phyloP scores from a whole-genome alignment of 2,797 vertebrate genomes.

The Anguilla pacifica region DNA sequence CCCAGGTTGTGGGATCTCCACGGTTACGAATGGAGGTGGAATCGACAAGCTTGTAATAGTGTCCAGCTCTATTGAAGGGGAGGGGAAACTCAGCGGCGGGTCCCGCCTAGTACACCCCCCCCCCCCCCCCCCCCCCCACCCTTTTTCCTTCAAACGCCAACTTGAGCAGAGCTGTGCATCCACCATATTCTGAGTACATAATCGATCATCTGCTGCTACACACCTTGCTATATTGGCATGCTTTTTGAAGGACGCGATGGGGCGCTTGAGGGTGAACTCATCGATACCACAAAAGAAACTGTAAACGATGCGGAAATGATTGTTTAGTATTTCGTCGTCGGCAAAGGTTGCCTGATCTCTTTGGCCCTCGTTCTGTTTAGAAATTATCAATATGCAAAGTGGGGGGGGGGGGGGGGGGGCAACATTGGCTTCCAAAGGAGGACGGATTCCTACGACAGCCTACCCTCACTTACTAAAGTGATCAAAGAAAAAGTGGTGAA shows the following conservation, averaged over 20 bases:
- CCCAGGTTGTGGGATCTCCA: constrained; percentile 72
- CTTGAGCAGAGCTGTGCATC: constrained; percentile 67
- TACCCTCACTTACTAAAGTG: neutral
- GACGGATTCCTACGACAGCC: neutral
- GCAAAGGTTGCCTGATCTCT: constrained; percentile 47
- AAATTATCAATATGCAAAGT: constrained; percentile 47
- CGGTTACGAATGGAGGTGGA: constrained; percentile 60
- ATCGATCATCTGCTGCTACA: constrained; percentile 52
- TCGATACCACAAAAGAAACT: constrained; percentile 43
- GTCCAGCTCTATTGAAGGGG: constrained; percentile 53
- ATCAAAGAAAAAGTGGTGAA: neutral
- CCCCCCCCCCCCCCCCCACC: constrained; percentile 29
- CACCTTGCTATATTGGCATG: constrained; percentile 28
- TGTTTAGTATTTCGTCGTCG: constrained; percentile 42
- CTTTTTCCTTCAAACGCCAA: constrained; percentile 63
- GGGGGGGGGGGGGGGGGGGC: neutral
- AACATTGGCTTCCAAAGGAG: neutral
- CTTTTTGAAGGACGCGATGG: constrained; percentile 40
- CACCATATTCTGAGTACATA: constrained; percentile 54
- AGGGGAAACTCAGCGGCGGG: constrained; percentile 47
- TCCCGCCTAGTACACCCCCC: constrained; percentile 42
- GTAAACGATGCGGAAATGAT: constrained; percentile 51
- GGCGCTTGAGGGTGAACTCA: constrained; percentile 39
- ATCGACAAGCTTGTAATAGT: constrained; percentile 56
- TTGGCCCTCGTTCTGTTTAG: constrained; percentile 39